These are phyloP conservation scores for Muscicapa adusta DNA, from an alignment of 2,113 vertebrate species.

Conservation along the genomic window DNA sequence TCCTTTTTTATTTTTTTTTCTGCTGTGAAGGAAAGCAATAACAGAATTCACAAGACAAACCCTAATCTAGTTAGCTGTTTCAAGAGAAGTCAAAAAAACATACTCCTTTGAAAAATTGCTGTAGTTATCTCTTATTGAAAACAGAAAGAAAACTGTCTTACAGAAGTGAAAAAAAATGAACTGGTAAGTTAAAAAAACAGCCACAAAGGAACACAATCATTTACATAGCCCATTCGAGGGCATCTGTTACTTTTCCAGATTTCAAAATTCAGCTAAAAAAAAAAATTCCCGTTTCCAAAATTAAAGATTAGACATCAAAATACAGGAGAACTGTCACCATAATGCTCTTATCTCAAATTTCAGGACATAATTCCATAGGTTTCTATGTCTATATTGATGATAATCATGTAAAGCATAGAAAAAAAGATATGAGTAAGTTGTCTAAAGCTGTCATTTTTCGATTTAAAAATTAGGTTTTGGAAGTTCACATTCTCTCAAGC, in stretches of 20 bases:
- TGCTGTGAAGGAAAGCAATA: not conserved
- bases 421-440: not conserved
- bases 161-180: not conserved
- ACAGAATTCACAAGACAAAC: not conserved
- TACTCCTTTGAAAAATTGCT: not conserved
- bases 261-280: not conserved
- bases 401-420: not conserved
- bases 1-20: not conserved
- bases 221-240: not conserved
- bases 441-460: not conserved
- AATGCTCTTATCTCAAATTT: not conserved
- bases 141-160: not conserved
- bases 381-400: not conserved
- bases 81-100: not conserved
- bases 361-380: not conserved
- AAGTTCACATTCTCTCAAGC: not conserved
- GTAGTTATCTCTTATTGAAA: not conserved
- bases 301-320: not conserved
- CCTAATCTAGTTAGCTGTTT: not conserved
- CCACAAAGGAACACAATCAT: not conserved
- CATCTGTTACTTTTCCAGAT: not conserved
- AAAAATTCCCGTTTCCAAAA: not conserved
- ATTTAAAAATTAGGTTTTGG: not conserved
- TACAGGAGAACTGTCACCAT: not conserved
- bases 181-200: not conserved